Percentiles rank a stretch among this genome's conserved stretches.
Evolutionary conservation across 2,113 vertebrate genomes (phyloP).

Genomic region (Anguilla rostrata): DNA sequence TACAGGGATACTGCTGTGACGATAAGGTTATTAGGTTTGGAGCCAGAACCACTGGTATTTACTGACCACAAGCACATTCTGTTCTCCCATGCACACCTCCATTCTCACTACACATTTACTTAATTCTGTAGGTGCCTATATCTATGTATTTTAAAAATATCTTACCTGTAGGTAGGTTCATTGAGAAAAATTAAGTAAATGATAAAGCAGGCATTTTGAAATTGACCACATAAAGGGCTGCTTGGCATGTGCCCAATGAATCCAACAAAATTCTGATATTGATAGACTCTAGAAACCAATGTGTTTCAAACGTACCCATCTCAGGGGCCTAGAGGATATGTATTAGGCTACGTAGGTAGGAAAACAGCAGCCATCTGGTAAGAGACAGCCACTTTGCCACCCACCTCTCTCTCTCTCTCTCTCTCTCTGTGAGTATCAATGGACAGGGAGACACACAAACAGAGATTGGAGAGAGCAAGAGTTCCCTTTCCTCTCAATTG

Average conservation of each 20-base stretch:
- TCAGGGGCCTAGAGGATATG: neutral
- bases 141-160: neutral
- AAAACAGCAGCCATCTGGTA: constrained; percentile 9
- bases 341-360: neutral
- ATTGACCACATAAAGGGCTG: too few relatives aligned
- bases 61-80: constrained; percentile 59
- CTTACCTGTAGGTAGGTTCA: neutral
- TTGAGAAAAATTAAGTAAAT: neutral
- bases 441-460: too few relatives aligned
- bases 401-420: neutral
- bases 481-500: too few relatives aligned
- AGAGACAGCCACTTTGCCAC: neutral
- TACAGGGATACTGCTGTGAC: constrained; percentile 51
- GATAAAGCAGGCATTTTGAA: too few relatives aligned
- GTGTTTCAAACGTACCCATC: neutral
- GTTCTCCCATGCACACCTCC: constrained; percentile 54
- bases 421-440: too few relatives aligned
- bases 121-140: constrained; percentile 22
- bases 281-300: neutral
- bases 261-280: neutral
- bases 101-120: constrained; percentile 35
- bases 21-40: constrained; percentile 54
- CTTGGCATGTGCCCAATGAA: too few relatives aligned
- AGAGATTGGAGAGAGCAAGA: too few relatives aligned
- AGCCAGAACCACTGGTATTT: constrained; percentile 55